Evolutionary conservation across 92 coral and sea anemone species (phyloP).

Genomic region (Epizoanthus scotinus): DNA sequence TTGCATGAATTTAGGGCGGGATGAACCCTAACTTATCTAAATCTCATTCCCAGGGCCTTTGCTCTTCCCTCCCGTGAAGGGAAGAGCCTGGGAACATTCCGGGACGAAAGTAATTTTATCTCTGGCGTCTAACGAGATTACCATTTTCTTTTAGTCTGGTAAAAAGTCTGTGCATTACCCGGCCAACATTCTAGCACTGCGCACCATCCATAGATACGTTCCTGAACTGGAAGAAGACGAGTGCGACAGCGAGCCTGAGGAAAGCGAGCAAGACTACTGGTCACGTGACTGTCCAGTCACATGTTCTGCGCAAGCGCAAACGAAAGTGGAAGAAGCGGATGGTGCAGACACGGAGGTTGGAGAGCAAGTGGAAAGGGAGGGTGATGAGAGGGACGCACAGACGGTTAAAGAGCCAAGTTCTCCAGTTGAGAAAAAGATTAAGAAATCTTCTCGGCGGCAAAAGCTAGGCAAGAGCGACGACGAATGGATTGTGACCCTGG

Average conservation of each 20-base stretch:
- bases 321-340: background rate
- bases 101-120: no score
- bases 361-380: background rate
- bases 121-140: background rate
- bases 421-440: slow-evolving; percentile 57
- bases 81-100: no score
- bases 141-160: slow-evolving; percentile 40
- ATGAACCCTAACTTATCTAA: no score
- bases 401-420: slow-evolving; percentile 41
- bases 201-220: slow-evolving; percentile 59
- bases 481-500: slow-evolving; percentile 47
- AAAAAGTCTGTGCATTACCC: slow-evolving; percentile 65
- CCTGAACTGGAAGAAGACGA: slow-evolving; percentile 54
- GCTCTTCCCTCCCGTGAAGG: no score
- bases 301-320: background rate
- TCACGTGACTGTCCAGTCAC: slow-evolving; percentile 2
- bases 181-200: slow-evolving; percentile 60
- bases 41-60: no score
- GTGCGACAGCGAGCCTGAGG: slow-evolving; percentile 44
- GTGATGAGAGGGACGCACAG: background rate
- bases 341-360: background rate
- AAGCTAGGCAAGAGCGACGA: slow-evolving; percentile 42
- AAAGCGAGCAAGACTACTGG: slow-evolving; percentile 5
- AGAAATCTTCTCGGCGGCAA: slow-evolving; percentile 47
- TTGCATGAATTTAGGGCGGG: no score